Evolutionary conservation across 2,113 vertebrate genomes (phyloP).

Genomic region (Thamnaconus septentrionalis): DNA sequence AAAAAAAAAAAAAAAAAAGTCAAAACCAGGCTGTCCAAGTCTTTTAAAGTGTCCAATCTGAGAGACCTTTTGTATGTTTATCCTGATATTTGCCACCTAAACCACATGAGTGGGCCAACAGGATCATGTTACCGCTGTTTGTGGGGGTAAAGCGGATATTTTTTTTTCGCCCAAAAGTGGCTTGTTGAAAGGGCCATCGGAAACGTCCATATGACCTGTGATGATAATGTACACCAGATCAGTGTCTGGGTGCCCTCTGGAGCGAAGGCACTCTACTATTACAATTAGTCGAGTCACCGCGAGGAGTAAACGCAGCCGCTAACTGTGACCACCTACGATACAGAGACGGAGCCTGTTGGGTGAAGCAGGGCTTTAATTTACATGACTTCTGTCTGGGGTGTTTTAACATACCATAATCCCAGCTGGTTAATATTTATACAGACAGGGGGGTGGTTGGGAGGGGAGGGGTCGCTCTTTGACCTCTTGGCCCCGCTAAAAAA

Average conservation of each 20-base stretch:
- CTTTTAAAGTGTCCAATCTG: constrained; percentile 43
- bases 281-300: constrained; percentile 59
- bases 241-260: constrained; percentile 49
- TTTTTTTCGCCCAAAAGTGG: constrained; percentile 45
- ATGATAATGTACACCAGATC: constrained; percentile 66
- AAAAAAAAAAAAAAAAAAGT: constrained; percentile 3
- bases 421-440: constrained; percentile 48
- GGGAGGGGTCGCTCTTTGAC: constrained; percentile 29
- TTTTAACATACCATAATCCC: constrained; percentile 36
- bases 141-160: constrained; percentile 70
- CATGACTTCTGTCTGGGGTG: constrained; percentile 27
- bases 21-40: constrained; percentile 31
- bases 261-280: constrained; percentile 46
- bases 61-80: constrained; percentile 60
- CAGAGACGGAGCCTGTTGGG: constrained; percentile 21
- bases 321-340: constrained; percentile 54
- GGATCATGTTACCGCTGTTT: constrained; percentile 62
- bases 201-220: constrained; percentile 57
- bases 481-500: not conserved
- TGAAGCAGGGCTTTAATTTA: constrained; percentile 36
- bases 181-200: constrained; percentile 64
- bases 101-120: constrained; percentile 69
- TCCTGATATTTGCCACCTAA: constrained; percentile 64
- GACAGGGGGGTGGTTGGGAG: not conserved
- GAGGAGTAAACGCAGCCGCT: constrained; percentile 40